Conservation (phyloP, 2,888 invertebrate genomes). For the Andrena chrysosceles region DNA sequence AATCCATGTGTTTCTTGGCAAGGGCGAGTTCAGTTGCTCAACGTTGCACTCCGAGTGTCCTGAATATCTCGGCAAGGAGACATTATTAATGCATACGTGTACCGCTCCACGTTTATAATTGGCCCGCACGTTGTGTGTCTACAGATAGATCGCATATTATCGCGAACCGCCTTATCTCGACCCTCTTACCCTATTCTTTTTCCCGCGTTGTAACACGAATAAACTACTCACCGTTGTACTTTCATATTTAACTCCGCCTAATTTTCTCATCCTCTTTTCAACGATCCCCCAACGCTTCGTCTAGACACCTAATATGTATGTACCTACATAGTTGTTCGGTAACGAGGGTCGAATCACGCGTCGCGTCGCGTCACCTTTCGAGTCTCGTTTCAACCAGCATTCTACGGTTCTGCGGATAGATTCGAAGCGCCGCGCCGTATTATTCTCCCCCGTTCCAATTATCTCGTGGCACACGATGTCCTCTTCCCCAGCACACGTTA, state of each 20-base stretch:
- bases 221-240: conserved; percentile 18
- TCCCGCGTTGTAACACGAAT: conserved; percentile 19
- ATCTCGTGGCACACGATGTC: conserved; percentile 36
- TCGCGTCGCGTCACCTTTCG: not conserved
- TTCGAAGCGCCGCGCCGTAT: conserved; percentile 7
- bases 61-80: conserved; percentile 81
- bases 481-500: conserved; percentile 28
- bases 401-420: not conserved
- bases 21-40: conserved; percentile 77
- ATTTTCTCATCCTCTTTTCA: not conserved
- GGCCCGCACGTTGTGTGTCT: conserved; percentile 83
- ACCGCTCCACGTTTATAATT: conserved; percentile 78
- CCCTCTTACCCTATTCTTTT: conserved; percentile 23
- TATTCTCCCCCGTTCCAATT: conserved; percentile 6
- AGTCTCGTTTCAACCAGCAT: not conserved
- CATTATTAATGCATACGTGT: conserved; percentile 79
- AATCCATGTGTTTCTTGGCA: conserved; percentile 75
- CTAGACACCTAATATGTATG: not conserved
- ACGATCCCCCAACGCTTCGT: conserved; percentile 10
- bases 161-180: conserved; percentile 36
- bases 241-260: conserved; percentile 19
- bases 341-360: not conserved
- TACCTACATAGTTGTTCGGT: not conserved
- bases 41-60: conserved; percentile 76
- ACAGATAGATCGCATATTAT: conserved; percentile 71